Conservation (phyloP, 2,113 vertebrate genomes). For the Melanotaenia duboulayi region DNA sequence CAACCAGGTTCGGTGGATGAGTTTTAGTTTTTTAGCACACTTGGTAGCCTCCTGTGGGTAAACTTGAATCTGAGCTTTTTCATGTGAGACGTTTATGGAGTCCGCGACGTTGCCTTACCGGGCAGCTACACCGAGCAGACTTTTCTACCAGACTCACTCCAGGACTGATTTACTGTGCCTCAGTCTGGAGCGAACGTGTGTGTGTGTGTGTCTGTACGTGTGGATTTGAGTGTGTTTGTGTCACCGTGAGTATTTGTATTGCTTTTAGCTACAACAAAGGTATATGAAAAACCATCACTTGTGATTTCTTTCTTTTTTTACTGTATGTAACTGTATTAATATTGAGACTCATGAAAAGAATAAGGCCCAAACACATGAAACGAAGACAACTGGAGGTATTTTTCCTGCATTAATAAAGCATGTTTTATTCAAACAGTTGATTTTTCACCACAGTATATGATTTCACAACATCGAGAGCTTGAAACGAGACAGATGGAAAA, state of each 20-base stretch:
- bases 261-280: constrained; percentile 27
- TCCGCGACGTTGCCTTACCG: constrained; percentile 21
- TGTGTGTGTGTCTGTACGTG: constrained; percentile 1
- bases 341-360: constrained; percentile 34
- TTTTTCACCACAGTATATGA: constrained; percentile 52
- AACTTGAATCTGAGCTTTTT: constrained; percentile 60
- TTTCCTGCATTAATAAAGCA: constrained; percentile 65
- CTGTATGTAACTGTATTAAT: constrained; percentile 57
- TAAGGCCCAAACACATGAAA: constrained; percentile 8
- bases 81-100: background rate
- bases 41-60: constrained; percentile 21
- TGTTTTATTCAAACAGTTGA: constrained; percentile 76
- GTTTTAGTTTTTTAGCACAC: constrained; percentile 49
- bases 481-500: constrained; percentile 60
- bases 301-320: constrained; percentile 60
- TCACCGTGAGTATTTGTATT: constrained; percentile 21
- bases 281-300: constrained; percentile 34
- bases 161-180: background rate
- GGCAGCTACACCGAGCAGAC: background rate
- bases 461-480: constrained; percentile 37
- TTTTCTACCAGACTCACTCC: background rate
- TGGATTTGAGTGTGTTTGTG: constrained; percentile 32
- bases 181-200: constrained; percentile 11
- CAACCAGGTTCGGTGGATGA: constrained; percentile 33
- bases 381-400: constrained; percentile 21